Base-by-base conservation (phyloP, 2,113 vertebrate genomes). In the Podarcis muralis region DNA sequence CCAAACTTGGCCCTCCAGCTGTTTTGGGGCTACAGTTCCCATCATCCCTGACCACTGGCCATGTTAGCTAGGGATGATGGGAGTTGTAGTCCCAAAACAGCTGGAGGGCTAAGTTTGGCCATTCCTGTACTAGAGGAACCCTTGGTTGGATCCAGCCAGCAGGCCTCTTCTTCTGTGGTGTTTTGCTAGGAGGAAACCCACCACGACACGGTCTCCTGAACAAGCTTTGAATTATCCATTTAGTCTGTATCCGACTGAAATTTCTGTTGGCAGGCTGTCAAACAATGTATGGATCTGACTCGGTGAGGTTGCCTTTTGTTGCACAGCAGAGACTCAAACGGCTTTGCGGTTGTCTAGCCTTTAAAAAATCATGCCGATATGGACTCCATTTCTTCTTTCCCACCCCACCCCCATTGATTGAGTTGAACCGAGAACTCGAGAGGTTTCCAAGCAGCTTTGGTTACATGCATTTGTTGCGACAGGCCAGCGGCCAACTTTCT, bases 381-480 rank as follows among this genome's bases (percentile, higher is more conserved):
- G 4, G 81, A 87, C 89, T 40, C 35, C 85, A 68, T 86, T 92
- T 69, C 74, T 71, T 27, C 80, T 37, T 71, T 15, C 80, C 88
- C 72, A 27, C 25, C 11, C 1, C 20, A 3, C 53, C 59, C n/a
- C 23, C 23, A 18, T 22, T 83, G 83, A 40, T 90, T 78, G 82
- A 92, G 79, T 92, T 76, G 32, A 43, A 84, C 74, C 90, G 81
- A 25, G 78, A 89, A 5, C 6, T 85, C 0, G 0, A 59, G 27
- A 59, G 84, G 59, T 84, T 75, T 35, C 89, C 89, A 90, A 86
- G 62, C 0, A 4, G 4, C 68, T 92, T 68, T 62, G 89, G 91
- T 86, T 18, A 0, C 32, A 0, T 0, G 0, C 74, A 78, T n/a
- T 40, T 22, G 40, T 8, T 88, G 0, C 0, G 37, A 35, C 48